Evolutionary conservation across 2,797 vertebrate species (phyloP), one percentile per base, ranked within the genome.

Genomic region (Capromys pilorides): DNA sequence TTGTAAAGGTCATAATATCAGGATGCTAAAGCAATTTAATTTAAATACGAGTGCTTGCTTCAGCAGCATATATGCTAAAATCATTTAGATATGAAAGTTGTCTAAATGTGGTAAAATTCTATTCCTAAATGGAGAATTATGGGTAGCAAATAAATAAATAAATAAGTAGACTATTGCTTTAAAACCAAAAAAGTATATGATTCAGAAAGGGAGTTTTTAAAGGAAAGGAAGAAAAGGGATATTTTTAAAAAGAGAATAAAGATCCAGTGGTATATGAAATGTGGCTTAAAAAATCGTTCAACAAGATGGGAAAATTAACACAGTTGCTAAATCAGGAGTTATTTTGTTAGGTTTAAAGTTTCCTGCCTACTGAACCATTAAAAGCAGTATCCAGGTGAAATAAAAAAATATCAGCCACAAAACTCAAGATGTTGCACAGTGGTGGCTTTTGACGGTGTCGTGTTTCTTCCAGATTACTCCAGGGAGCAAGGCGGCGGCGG

Each of bases 401-500:
- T 81, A 33, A 28, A 93, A 28, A 93, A 86, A 95, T 36, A 11
- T 64, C 13, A 59, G 67, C 22, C 39, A 75, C 21, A 82, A 94
- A 94, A 83, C 24, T 87, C 51, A 86, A 77, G 59, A 66, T 8
- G 45, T 2, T 85, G 22, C n/a, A 28, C 9, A 51, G 69, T 61
- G 41, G 22, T 83, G 73, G 21, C 64, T 90, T 84, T 86, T 95
- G 83, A 45, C 39, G 31, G 57, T 83, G 67, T 10, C 24, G 18
- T 91, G 36, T 97, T 96, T 97, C 94, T 98, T 98, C 82, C 98
- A 99, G 99, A 98, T 99, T 97, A 99, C 99, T 45, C 99, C 99
- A 11, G 99, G 99, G 98, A 99, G 99, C 97, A 99, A 99, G 97
- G 99, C 99, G 6, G 98, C 99, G 10, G 86, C 98, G 4, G 99